These are phyloP conservation scores for Actinemys pallida DNA, from an alignment of 2,113 vertebrate genomes.

Conservation along the genomic window DNA sequence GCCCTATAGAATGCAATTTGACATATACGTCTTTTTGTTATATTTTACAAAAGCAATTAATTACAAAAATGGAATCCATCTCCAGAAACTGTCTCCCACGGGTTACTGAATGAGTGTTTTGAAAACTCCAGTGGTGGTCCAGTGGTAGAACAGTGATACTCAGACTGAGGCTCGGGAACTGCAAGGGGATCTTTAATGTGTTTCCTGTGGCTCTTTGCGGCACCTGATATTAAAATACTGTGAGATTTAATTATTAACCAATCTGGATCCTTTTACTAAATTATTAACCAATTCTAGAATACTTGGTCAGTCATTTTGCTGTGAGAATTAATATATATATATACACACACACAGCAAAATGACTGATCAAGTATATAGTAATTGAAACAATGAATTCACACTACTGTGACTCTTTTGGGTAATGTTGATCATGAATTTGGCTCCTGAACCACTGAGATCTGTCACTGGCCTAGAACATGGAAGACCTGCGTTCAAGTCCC, in stretches of 20 bases:
- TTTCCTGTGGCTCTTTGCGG: neutral
- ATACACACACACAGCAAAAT: no score
- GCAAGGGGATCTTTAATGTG: neutral
- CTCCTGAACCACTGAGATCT: rapidly evolving
- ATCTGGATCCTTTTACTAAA: neutral
- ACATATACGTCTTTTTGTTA: neutral
- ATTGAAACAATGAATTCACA: neutral
- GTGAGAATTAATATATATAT: neutral
- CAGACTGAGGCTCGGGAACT: neutral
- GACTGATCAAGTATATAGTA: neutral
- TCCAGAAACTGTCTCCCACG: neutral
- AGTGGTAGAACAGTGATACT: neutral
- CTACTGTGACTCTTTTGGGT: neutral
- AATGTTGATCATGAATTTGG: neutral
- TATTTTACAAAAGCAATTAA: neutral
- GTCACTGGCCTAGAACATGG: neutral
- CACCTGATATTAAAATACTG: neutral
- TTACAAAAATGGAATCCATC: neutral
- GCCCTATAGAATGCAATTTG: neutral
- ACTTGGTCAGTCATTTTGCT: neutral
- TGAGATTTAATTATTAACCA: neutral
- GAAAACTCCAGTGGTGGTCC: neutral
- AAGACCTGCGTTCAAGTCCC: neutral
- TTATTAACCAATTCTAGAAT: neutral
- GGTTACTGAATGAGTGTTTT: neutral